Evolutionary conservation across 1,140 invertebrate genomes (phyloP), one percentile per base, ranked within the genome.

Genomic region (Homalodisca vitripennis): DNA sequence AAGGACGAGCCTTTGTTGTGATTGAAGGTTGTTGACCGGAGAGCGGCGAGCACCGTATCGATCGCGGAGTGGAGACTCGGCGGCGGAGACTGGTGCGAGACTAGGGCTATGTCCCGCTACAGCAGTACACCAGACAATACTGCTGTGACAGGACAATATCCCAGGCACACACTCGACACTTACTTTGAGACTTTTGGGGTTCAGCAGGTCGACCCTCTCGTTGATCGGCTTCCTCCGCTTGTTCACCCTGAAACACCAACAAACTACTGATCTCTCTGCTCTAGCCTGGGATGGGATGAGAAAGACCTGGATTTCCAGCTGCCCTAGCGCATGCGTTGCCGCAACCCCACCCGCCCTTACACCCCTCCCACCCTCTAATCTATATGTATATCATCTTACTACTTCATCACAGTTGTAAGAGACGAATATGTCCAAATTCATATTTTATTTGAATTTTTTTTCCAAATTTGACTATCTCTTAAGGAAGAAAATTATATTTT

Each of bases 101-200:
- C 82, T 83, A 78, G 86, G 88, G 84, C 85, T 84, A 92, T 93
- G 91, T 92, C 91, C 91, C 85, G 89, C 83, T 84, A 86, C 89
- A 93, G 90, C 91, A 92, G 91, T 93, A 92, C 83, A 80, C 77
- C 80, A 80, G 80, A 79, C 82, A 85, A 85, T 93, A 93, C 91
- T 93, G 91, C 91, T 93, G 91, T 93, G 91, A 92, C 91, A 92
- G 89, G 91, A 93, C 91, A 93, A 93, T 93, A 93, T 93, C 86
- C 89, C 82, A 85, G 88, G 82, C 80, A 74, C 76, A 75, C 78
- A 60, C 63, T 20, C 14, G 64, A 27, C n/a, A 70, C 76, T 77
- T 74, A 83, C 82, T 79, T 82, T 83, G 12, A 82, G 68, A 51
- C 22, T 46, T 1, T 79, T 78, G 13, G 82, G 82, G 1, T 82